Base-by-base conservation (phyloP, 1,140 invertebrate genomes). In the Homarus americanus region DNA sequence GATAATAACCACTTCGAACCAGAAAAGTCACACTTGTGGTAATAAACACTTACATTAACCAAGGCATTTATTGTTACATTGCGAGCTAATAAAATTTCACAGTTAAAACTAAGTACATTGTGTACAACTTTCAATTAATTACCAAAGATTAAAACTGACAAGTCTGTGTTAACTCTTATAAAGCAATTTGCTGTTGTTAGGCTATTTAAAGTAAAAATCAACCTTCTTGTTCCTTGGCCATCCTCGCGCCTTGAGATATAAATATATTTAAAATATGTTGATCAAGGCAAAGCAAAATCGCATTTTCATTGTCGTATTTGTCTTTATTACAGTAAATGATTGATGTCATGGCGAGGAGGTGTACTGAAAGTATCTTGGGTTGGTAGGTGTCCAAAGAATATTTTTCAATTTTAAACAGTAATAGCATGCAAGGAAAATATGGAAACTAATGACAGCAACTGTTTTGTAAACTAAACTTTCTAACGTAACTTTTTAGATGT, bases 291-390 rank as follows among this genome's bases (percentile, higher is more conserved):
- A 69, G 28, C n/a, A 69, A 69, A 69, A 69, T 69, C 63, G 9
- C 63, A 32, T 69, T 32, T 69, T 32, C n/a, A 69, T 69, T 69
- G 63, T 69, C 63, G 63, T 69, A 32, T 66, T 24, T 69, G 63
- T 69, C 63, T 69, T 69, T 69, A 69, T 69, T 69, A n/a, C n/a
- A n/a, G n/a, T n/a, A 28, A 69, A 32, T 69, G 63, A 10, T 69
- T 28, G 63, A 69, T 69, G 32, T 69, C 63, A 69, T 69, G 28
- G 63, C 63, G 63, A 69, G 63, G 9, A 69, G 17, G 63, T 69
- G 28, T 69, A 69, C 24, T 69, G 1, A 32, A 32, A 32, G 7
- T 12, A 4, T 69, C 24, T 69, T 69, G 32, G 63, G 63, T n/a
- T 28, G 63, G n/a, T 9, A 32, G 28, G 63, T 69, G 24, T 69